Conservation (phyloP, 2,113 vertebrate genomes). For the Eurystomus gularis region DNA sequence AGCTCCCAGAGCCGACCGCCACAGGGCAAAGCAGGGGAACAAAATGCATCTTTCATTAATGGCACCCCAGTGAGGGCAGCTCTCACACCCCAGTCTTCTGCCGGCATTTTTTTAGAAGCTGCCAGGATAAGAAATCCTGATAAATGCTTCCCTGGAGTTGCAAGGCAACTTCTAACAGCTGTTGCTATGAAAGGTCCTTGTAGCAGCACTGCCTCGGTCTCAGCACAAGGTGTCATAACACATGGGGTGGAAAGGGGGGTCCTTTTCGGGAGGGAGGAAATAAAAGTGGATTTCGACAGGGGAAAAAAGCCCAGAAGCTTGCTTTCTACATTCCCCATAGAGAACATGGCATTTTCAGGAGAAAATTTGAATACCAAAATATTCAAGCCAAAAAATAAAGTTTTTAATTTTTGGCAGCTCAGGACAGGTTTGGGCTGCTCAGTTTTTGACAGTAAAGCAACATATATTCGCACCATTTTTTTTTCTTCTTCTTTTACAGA, state of each 20-base stretch:
- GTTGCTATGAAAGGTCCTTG: neutral
- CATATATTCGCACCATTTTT: constrained; percentile 55
- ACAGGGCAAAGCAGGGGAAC: neutral
- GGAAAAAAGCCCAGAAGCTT: neutral
- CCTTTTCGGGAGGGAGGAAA: neutral
- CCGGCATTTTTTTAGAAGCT: neutral
- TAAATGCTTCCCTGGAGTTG: neutral
- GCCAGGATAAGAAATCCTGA: neutral
- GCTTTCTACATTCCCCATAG: neutral
- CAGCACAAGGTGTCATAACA: neutral
- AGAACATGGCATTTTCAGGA: neutral
- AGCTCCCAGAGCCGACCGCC: fast-evolving
- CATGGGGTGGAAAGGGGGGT: fast-evolving
- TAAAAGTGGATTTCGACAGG: neutral
- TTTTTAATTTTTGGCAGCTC: constrained; percentile 55
- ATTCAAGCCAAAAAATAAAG: constrained; percentile 34
- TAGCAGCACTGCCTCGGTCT: neutral
- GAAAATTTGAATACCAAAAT: constrained; percentile 33
- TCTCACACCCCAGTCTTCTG: neutral
- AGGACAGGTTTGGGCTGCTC: constrained; percentile 59
- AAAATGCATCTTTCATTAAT: neutral
- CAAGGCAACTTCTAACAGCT: neutral
- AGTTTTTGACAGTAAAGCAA: constrained; percentile 65
- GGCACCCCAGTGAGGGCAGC: fast-evolving
- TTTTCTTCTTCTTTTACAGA: constrained; percentile 36